Conservation (phyloP, 1,140 invertebrate species). For the Diorhabda sublineata region DNA sequence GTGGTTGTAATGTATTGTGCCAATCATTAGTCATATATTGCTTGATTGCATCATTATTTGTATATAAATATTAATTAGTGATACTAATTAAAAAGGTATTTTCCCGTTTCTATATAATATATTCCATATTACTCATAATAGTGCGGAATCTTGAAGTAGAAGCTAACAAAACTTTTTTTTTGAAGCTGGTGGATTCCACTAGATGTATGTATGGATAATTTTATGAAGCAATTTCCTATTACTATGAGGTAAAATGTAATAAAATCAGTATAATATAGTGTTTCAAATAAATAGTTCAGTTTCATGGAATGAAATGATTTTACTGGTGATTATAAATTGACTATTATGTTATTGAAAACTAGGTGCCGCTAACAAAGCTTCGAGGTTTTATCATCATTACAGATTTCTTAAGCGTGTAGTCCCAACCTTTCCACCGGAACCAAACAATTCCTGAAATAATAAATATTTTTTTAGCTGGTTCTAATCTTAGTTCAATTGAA, state of each 20-base stretch:
- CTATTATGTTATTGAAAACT: slow-evolving; percentile 14
- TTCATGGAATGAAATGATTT: slow-evolving; percentile 13
- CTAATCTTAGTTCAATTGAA: neutral
- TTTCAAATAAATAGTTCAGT: slow-evolving; percentile 13
- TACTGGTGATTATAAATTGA: slow-evolving; percentile 38
- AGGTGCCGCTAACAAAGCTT: slow-evolving; percentile 49
- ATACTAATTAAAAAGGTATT: neutral
- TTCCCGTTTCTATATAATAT: neutral
- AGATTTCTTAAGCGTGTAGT: slow-evolving; percentile 84
- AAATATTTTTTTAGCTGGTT: slow-evolving; percentile 5
- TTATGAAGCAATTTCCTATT: slow-evolving; percentile 3
- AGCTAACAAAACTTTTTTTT: neutral
- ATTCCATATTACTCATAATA: neutral
- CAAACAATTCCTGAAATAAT: slow-evolving; percentile 73
- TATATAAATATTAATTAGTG: neutral
- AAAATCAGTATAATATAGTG: slow-evolving; percentile 5
- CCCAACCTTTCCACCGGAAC: slow-evolving; percentile 92
- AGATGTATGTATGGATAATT: neutral
- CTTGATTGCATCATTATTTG: neutral
- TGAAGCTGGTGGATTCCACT: neutral
- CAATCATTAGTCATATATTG: neutral
- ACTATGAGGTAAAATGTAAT: slow-evolving; percentile 18
- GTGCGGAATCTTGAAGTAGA: neutral
- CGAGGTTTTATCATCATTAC: slow-evolving; percentile 88
- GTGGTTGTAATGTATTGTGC: no score